Evolutionary conservation across 92 coral and sea anemone genomes (phyloP), one percentile per base, ranked within the genome.

Genomic region (Muricea muricata): DNA sequence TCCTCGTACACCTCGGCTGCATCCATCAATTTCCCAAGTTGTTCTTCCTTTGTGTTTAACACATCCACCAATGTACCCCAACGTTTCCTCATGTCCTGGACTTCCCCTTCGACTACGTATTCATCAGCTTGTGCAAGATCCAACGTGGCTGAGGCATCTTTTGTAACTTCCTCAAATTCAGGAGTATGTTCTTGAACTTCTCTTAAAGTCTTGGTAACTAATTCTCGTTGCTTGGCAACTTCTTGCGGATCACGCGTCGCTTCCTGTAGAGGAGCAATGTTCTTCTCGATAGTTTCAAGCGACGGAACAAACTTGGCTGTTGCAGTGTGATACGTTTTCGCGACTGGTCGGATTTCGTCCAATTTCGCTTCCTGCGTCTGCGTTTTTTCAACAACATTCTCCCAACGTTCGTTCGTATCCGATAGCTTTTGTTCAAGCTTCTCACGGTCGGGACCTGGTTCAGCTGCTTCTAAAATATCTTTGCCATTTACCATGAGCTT

Each of bases 401-500:
- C 76, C 98, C 93, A 93, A 23, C 99, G 85, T 47, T 96, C 86
- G 47, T 91, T 96, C 6, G 94, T 89, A 88, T 93, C 99, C 50
- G 88, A 93, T 24, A 96, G 90, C 75, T 89, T 96, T 65, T 88
- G 94, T 73, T 92, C 97, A 67, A 94, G 81, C 10, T 90, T 91
- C 20, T 96, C 99, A 56, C 93, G 85, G 84, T 96, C 99, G 73
- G 99, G 98, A 7, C 99, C 99, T 73, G 96, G 98, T 81, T 96
- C 99, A 30, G 98, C 91, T 37, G 93, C 93, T 24, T 93, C 97
- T 61, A 93, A 88, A 23, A 96, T 79, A 55, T 83, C 91, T 42
- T 55, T 87, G 54, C 97, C 99, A 42, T 93, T 93, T 77, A 87
- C 92, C 85, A 86, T 80, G 66, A 96, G 93, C 78, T 96, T 97